Evolutionary conservation across 2,113 vertebrate genomes (phyloP).

Genomic region (Xenopus borealis): DNA sequence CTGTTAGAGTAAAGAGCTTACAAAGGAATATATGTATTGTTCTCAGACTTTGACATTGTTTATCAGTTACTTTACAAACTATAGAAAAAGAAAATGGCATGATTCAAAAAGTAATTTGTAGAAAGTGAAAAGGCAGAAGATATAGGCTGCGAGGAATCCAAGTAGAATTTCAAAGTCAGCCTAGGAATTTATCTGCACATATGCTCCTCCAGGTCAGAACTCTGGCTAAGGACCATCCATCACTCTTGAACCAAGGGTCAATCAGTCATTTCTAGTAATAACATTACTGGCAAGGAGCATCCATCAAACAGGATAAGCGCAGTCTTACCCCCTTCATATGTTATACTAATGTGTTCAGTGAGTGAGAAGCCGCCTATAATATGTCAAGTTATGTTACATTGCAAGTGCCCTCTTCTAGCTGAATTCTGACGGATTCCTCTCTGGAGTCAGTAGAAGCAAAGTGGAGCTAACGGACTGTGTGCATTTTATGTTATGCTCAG

Average conservation of each 20-base stretch:
- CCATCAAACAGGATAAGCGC: not conserved
- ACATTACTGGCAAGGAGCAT: not conserved
- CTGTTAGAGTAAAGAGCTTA: too few species aligned
- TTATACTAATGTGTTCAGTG: slow-evolving; percentile 10
- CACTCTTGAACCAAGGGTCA: not conserved
- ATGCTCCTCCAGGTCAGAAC: not conserved
- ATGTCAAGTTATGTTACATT: slow-evolving; percentile 4
- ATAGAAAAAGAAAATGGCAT: too few species aligned
- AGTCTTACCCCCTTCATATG: not conserved
- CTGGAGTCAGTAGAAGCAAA: not conserved
- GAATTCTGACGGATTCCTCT: not conserved
- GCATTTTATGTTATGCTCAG: not conserved
- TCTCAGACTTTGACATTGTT: too few species aligned
- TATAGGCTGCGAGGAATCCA: not conserved
- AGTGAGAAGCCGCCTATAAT: slow-evolving; percentile 1
- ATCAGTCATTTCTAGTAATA: slow-evolving; percentile 16
- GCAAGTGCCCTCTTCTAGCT: not conserved
- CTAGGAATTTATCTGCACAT: not conserved
- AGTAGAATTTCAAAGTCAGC: not conserved
- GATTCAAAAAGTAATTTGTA: too few species aligned
- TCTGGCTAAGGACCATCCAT: not conserved
- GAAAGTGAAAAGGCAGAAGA: too few species aligned
- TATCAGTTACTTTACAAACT: too few species aligned
- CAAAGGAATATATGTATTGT: too few species aligned
- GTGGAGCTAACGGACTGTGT: not conserved